Conservation (phyloP, 2,113 vertebrate genomes). For the Syngnathus typhle region DNA sequence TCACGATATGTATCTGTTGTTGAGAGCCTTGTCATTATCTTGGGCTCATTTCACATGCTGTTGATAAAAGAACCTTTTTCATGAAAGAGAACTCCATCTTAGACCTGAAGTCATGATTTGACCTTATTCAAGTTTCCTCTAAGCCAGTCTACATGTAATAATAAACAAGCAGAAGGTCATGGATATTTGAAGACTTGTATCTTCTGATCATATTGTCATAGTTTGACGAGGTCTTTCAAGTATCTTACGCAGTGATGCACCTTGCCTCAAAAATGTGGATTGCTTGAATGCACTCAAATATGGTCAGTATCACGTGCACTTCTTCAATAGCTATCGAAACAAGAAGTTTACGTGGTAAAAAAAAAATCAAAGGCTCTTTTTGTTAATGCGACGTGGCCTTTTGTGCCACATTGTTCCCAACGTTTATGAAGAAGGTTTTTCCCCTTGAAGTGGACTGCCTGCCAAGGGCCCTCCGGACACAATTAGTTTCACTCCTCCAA, state of each 20-base stretch:
- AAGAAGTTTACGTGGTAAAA: not conserved
- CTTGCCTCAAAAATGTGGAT: no score
- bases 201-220: no score
- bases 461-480: conserved; percentile 20
- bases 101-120: not conserved
- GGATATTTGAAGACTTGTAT: no score
- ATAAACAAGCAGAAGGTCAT: no score
- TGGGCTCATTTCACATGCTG: conserved; percentile 1
- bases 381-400: not conserved
- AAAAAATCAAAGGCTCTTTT: not conserved
- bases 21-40: conserved; percentile 1
- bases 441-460: conserved; percentile 15
- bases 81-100: not conserved
- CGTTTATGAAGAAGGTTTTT: conserved; percentile 15
- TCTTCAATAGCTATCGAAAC: not conserved
- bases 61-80: conserved; percentile 7
- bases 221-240: no score
- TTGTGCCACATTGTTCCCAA: conserved; percentile 5
- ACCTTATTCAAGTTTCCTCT: not conserved
- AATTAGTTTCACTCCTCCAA: conserved; percentile 46
- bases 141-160: no score
- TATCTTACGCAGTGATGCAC: no score
- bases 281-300: not conserved
- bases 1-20: conserved; percentile 18
- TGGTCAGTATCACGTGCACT: no score